Base-by-base conservation (phyloP, 1,140 invertebrate species). In the Camponotus pennsylvanicus region DNA sequence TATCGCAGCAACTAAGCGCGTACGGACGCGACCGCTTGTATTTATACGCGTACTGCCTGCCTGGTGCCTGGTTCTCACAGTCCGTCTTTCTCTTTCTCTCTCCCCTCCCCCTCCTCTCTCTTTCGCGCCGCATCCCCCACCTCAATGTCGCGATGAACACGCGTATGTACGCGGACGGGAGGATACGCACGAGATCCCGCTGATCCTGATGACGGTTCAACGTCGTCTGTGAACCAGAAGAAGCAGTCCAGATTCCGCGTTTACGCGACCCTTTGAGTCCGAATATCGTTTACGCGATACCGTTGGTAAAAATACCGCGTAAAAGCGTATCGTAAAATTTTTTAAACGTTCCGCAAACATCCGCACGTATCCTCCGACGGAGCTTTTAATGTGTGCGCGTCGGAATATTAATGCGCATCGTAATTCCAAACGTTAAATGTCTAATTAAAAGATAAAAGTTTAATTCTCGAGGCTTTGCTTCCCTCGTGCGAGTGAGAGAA, bases 31-130 rank as follows among this genome's bases (percentile, higher is more conserved):
- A 88, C 88, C 85, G 89, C 93, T 92, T 91, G 93, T 95, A 95
- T 95, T 95, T 94, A 95, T 95, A 95, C 93, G 90, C 91, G 91
- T 91, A 88, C 91, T 86, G 86, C 78, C 78, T 45, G 55, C 70
- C 87, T 40, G 71, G 59, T 66, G 55, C 70, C 87, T 40, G 71
- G 59, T 66, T 64, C 91, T 87, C 89, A 88, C 83, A 52, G 87
- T 87, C 73, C 64, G 40, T 86, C 64, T 73, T 69, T 86, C 89
- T 52, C 49, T 52, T 52, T 88, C 86, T 90, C 73, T 73, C 78
- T 75, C 89, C 86, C 86, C 73, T 87, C 86, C 89, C 73, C 21
- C 21, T 21, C n/a, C 64, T 69, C 49, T 63, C 69, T 83, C 89
- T 87, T 87, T 89, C 78, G 83, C 34, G 86, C 59, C 86, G 78